A percentile compares a stretch with the other conserved stretches of the same genome.
Evolutionary conservation across 2,113 vertebrate genomes (phyloP).

Genomic region (Thymallus thymallus): DNA sequence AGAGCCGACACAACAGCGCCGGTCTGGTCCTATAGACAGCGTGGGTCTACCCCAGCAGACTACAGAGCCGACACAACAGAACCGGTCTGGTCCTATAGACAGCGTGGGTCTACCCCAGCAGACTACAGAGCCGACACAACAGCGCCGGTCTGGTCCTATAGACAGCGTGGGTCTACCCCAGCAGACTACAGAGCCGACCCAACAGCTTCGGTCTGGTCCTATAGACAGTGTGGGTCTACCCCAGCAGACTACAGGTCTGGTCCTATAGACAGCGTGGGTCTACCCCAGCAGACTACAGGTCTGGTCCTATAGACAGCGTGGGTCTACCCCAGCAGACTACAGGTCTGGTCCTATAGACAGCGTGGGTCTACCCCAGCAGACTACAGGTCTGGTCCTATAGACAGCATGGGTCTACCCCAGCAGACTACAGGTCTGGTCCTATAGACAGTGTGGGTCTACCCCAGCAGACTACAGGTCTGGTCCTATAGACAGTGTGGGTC

Average conservation of each 20-base stretch:
- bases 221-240: conserved; percentile 24
- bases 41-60: conserved; percentile 26
- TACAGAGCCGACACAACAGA: not conserved
- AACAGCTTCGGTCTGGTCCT: not conserved
- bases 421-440: not conserved
- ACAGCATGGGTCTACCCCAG: conserved; percentile 27
- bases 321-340: conserved; percentile 22
- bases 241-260: not conserved
- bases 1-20: not conserved
- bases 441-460: conserved; percentile 24
- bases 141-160: not conserved
- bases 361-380: conserved; percentile 27
- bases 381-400: not conserved
- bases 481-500: too few relatives aligned
- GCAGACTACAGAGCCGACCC: not conserved
- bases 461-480: not conserved
- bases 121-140: not conserved
- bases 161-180: conserved; percentile 27
- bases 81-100: not conserved
- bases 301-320: not conserved
- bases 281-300: conserved; percentile 19
- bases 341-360: not conserved
- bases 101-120: conserved; percentile 27
- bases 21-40: not conserved
- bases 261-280: too few relatives aligned